Percentiles rank a stretch among this genome's conserved stretches.
Evolutionary conservation across 53 echinoderm and acorn worm genomes (phyloP).

Genomic region (Echinarachnius parma): DNA sequence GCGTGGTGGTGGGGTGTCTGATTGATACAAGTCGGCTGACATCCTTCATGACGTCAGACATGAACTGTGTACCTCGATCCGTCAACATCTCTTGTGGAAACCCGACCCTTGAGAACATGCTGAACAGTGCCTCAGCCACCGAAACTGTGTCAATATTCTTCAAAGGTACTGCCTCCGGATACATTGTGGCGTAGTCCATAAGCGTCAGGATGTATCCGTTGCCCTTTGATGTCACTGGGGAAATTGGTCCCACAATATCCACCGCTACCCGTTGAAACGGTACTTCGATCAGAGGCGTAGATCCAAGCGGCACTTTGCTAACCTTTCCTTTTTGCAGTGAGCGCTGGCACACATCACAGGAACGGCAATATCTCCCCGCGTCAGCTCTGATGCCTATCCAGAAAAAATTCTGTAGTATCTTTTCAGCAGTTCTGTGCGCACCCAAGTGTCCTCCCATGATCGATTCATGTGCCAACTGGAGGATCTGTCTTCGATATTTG

Average conservation of each 20-base stretch:
- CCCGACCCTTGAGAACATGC: constrained; percentile 20
- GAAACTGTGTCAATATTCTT: neutral
- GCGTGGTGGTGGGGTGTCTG: constrained; percentile 36
- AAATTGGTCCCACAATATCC: constrained; percentile 51
- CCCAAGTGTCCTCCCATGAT: constrained; percentile 59
- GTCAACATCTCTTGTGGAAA: constrained; percentile 51
- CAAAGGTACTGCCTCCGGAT: constrained; percentile 2
- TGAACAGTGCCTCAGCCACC: constrained; percentile 16
- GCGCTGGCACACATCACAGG: constrained; percentile 52
- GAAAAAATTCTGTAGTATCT: constrained; percentile 47
- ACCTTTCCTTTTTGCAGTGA: constrained; percentile 53
- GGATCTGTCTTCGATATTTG: constrained; percentile 39
- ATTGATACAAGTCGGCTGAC: constrained; percentile 50
- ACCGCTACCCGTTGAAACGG: constrained; percentile 55
- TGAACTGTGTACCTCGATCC: constrained; percentile 52
- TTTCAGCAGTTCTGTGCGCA: constrained; percentile 48
- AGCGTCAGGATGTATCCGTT: constrained; percentile 2
- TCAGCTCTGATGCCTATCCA: constrained; percentile 56
- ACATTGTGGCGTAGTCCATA: constrained; percentile 11
- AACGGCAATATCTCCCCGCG: constrained; percentile 44
- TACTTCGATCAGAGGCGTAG: constrained; percentile 48
- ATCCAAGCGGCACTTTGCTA: constrained; percentile 55
- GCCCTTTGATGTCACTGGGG: constrained; percentile 19
- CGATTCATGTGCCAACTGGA: constrained; percentile 58
- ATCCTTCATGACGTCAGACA: constrained; percentile 52